Evolutionary conservation across 2,113 vertebrate genomes (phyloP), one percentile per base, ranked within the genome.

Genomic region (Spea bombifrons): DNA sequence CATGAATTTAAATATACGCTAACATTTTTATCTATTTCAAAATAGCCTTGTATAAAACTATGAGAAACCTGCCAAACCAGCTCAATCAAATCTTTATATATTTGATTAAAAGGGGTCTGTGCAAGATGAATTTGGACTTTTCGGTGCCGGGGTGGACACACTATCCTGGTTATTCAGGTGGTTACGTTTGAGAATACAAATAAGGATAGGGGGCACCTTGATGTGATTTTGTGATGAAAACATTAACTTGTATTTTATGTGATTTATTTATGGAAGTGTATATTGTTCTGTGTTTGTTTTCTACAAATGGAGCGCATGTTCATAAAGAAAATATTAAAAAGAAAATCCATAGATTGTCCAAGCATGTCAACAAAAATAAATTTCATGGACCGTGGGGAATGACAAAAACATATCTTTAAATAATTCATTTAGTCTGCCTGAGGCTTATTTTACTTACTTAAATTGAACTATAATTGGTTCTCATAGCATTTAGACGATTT

Each of bases 201-300:
- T 94, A 96, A 95, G 89, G 90, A 84, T 91, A 91, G 90, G 94
- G 90, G 92, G 89, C 91, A 93, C 93, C 93, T 94, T 91, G 92
- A 93, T 92, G 93, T 95, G 94, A 94, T 90, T 92, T 80, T 74
- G 76, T 80, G 90, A 92, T 91, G 88, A 82, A 90, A 90, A 88
- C 75, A 85, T 91, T 89, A 90, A 92, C 88, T 85, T 83, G 91
- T 94, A 88, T 86, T 85, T 77, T 88, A 90, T 88, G 90, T 91
- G 89, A 92, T 96, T 96, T 94, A 95, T 96, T 95, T 96, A 94
- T 93, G 88, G 85, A 66, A 87, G 86, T 88, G 84, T 83, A 85
- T 94, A 85, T 94, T 91, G 94, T 91, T 92, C 89, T 94, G 90
- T 88, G 93, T 88, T 92, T 85, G 90, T 94, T 95, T 91, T 90